Evolutionary conservation across 2,888 invertebrate species (phyloP), one percentile per base, ranked within the genome.

Genomic region (Hydrotaea cyrtoneurina): DNA sequence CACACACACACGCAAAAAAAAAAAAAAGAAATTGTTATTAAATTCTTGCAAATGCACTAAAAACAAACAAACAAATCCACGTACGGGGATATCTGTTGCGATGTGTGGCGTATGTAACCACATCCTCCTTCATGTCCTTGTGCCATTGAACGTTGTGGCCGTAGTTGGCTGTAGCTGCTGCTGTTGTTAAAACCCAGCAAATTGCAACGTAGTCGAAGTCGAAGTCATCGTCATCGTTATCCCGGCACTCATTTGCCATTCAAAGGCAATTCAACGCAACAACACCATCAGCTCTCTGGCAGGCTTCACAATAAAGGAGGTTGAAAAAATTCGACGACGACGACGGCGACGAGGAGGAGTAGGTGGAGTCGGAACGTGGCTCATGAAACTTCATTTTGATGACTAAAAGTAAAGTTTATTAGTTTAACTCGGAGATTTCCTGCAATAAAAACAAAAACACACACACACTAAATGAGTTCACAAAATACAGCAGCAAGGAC

Each of bases 401-500:
- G 76, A 39, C 80, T 71, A 21, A 76, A 71, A 76, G 59, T 78
- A 62, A 79, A 79, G 31, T 73, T 73, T 78, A 73, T 82, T 66
- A 73, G 78, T 73, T 73, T 62, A 8, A 71, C n/a, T 72, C 59
- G 2, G 36, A 62, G 76, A 71, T 80, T 59, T 64, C 36, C 64
- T 53, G 66, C 62, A 31, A 77, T 62, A 57, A 81, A 55, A 64
- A 39, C n/a, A n/a, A n/a, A n/a, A n/a, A n/a, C n/a, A n/a, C n/a
- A n/a, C n/a, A n/a, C 66, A 43, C 66, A 66, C 19, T 39, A 39
- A 66, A 66, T 66, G 17, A 66, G 66, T 66, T 66, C 19, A 17
- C 64, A 64, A 50, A 8, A n/a, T 13, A 39, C 15, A 26, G 7
- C 36, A 36, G 31, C 15, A 19, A 36, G 11, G 66, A 39, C 59